Conservation (phyloP, 2,113 vertebrate genomes). For the Narcine bancroftii region DNA sequence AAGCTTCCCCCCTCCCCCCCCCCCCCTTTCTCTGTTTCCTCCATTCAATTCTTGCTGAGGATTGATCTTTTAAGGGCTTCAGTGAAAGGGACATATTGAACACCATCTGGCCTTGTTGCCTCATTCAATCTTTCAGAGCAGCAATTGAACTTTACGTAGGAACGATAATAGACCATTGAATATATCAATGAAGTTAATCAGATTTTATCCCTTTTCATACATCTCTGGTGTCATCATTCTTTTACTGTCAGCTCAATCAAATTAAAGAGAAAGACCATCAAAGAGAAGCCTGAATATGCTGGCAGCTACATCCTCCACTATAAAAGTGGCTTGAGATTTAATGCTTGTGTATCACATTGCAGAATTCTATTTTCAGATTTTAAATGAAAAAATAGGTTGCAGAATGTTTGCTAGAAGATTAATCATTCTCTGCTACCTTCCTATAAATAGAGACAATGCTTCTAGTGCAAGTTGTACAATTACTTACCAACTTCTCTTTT, state of each 20-base stretch:
- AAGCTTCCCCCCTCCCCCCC: too few species aligned
- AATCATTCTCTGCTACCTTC: conserved; percentile 30
- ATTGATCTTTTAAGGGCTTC: background rate
- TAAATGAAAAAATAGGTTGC: background rate
- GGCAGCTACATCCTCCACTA: background rate
- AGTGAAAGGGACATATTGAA: too few species aligned
- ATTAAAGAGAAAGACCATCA: background rate
- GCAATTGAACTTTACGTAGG: background rate
- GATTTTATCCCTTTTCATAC: too few species aligned
- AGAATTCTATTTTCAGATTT: conserved; percentile 21
- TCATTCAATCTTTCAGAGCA: background rate
- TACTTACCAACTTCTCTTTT: background rate
- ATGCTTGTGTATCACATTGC: background rate
- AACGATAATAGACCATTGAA: too few species aligned
- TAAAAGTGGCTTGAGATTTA: background rate
- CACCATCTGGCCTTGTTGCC: background rate
- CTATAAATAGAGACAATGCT: conserved; percentile 18
- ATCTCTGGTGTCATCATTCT: background rate
- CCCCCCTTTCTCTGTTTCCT: background rate
- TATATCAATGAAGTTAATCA: too few species aligned
- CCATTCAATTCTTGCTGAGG: background rate
- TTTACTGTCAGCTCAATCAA: background rate
- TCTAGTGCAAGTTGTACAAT: background rate
- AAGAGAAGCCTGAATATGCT: background rate
- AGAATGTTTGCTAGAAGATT: background rate